Conservation (phyloP, 64 coral and sea anemone species). For the Porites australiensis region DNA sequence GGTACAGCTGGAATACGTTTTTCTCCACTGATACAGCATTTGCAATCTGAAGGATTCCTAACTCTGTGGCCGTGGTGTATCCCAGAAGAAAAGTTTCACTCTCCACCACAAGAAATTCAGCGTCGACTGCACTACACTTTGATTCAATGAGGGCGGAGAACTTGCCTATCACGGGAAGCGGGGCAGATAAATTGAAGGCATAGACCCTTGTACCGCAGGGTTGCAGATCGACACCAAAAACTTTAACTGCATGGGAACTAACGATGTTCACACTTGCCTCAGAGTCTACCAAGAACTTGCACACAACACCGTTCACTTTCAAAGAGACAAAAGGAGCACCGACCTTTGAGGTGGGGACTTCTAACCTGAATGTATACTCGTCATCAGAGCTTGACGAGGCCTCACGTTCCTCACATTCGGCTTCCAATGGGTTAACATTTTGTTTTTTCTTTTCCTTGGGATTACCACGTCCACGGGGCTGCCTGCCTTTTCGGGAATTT, state of each 20-base stretch:
- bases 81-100: too few species aligned
- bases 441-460: not conserved
- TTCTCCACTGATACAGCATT: constrained; percentile 34
- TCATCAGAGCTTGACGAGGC: constrained; percentile 38
- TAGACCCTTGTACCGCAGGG: constrained; percentile 45
- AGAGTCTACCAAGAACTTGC: constrained; percentile 58
- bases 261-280: constrained; percentile 66
- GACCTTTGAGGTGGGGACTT: not conserved
- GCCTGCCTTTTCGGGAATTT: not conserved
- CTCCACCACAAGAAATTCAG: constrained; percentile 48
- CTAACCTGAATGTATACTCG: constrained; percentile 50
- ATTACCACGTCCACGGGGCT: not conserved
- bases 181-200: constrained; percentile 47
- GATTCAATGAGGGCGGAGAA: constrained; percentile 40
- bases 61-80: too few species aligned
- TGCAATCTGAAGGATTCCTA: constrained; percentile 28
- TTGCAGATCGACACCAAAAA: constrained; percentile 10
- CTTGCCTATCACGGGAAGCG: constrained; percentile 14
- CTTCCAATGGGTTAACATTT: not conserved
- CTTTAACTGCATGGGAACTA: not conserved
- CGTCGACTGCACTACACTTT: constrained; percentile 10
- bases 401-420: not conserved
- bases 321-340: constrained; percentile 38
- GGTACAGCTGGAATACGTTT: constrained; percentile 11
- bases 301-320: constrained; percentile 54